phyloP scores from a whole-genome alignment of 2,797 vertebrate genomes.

The Molossus alvarezi region DNA sequence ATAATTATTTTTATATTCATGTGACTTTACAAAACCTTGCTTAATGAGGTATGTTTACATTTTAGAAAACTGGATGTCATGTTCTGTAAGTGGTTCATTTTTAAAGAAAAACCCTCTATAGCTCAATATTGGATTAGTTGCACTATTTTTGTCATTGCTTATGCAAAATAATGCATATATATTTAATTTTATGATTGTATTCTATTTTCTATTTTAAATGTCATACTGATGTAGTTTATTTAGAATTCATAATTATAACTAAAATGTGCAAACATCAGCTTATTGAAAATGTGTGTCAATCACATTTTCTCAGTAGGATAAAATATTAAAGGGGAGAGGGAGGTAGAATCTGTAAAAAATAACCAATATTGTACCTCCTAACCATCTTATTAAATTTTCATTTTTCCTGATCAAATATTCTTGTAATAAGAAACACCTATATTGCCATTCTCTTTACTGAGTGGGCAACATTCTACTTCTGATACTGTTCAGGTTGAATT shows the following conservation, averaged over 20 bases:
- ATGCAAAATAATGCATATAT: slow-evolving; percentile 20
- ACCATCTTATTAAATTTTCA: slow-evolving; percentile 41
- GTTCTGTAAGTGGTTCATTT: neutral
- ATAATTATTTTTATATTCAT: slow-evolving; percentile 61
- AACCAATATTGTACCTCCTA: neutral
- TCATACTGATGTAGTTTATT: neutral
- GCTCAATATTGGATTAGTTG: slow-evolving; percentile 34
- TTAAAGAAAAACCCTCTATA: slow-evolving; percentile 16
- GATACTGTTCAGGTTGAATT: neutral
- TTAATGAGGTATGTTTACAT: slow-evolving; percentile 36
- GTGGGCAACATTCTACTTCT: neutral
- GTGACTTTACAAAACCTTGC: slow-evolving; percentile 39
- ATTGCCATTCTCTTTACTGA: slow-evolving; percentile 21
- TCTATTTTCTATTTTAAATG: slow-evolving; percentile 63
- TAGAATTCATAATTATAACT: slow-evolving; percentile 27
- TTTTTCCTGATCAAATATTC: slow-evolving; percentile 63
- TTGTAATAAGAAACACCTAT: slow-evolving; percentile 1
- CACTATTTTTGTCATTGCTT: slow-evolving; percentile 1
- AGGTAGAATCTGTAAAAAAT: slow-evolving; percentile 39
- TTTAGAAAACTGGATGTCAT: slow-evolving; percentile 39
- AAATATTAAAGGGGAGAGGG: slow-evolving; percentile 40
- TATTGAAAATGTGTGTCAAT: slow-evolving; percentile 22
- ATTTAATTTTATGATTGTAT: slow-evolving; percentile 58
- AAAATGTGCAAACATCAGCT: neutral
- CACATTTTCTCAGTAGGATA: slow-evolving; percentile 23